Base-by-base conservation (phyloP, 2,797 vertebrate genomes). In the Propithecus deckenii region DNA sequence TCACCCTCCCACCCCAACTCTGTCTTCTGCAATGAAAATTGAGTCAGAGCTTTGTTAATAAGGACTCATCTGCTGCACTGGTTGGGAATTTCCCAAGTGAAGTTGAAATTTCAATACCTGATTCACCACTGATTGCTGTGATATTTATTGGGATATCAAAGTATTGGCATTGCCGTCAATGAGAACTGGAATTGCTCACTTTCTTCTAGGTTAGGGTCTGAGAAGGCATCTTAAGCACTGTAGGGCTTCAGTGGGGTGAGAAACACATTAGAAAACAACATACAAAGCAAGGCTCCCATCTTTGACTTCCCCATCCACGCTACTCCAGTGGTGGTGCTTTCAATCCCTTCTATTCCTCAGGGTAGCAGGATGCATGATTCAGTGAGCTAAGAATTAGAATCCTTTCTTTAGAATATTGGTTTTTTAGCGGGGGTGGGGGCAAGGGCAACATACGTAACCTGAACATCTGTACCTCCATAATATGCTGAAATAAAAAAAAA, bases 371-470 rank as follows among this genome's bases (percentile, higher is more conserved):
- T 41, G 86, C 46, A 63, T 79, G 87, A 96, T 50, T 74, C 94
- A 85, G 1, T 38, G 88, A 94, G 43, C 71, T 93, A 59, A 38
- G 72, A 95, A 79, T 96, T 94, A 95, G 88, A 97, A 72, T 95
- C 20, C 50, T 91, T 95, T 96, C 95, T 95, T 46, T 57, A 80
- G 96, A 94, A 96, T 90, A 96, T 9, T 90, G 84, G 57, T 91
- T 97, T 97, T 78, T 85, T 38, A 38, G 38, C 38, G 38, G 38
- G 38, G 38, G 38, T 3, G 38, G 38, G 38, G 38, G 38, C 38
- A 38, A 38, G 38, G 38, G 38, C 38, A 38, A 38, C 38, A 38
- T 38, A 38, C 4, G 38, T 38, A 38, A 38, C 38, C 3, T 38
- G 4, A 38, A 38, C 38, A 38, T 38, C 38, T 38, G 38, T 38